Base-by-base conservation (phyloP, 2,113 vertebrate genomes). In the Xenopus laevis region DNA sequence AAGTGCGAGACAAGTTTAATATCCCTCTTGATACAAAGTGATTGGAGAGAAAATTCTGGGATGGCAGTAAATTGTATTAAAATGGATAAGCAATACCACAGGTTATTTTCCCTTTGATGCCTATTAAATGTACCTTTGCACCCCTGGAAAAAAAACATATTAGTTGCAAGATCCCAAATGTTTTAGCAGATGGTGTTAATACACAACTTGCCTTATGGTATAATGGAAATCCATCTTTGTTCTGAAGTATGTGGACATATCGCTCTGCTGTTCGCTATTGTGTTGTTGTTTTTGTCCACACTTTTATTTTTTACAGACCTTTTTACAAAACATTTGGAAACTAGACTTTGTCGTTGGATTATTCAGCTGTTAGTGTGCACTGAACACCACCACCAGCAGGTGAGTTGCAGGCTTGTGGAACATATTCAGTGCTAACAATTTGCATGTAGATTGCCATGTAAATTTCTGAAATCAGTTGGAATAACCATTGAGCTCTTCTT, bases 51-150 rank as follows among this genome's bases (percentile, higher is more conserved):
- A 77, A 70, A 77, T 57, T 13, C 67, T 70, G 55, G 50, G 66
- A 57, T 70, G 74, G 74, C 59, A 57, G 74, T 77, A 77, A 77
- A 77, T 64, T 63, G 74, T 64, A 60, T 68, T 77, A 64, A 77
- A 77, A 66, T 77, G 60, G 74, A 70, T 40, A 47, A 77, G 67
- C 70, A 70, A 70, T 70, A 40, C 27, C 47, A 65, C n/a, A 58
- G 30, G 69, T 77, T 77, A 77, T 77, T 68, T 77, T 64, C 59
- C 74, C 74, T 77, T 77, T 77, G 74, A 70, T 70, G 74, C 66
- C 74, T 64, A 77, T 70, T 77, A 77, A 77, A 77, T 50, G 21
- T 63, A 77, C 50, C 47, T 77, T 77, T 77, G 69, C 74, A 64
- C 74, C 74, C 61, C 45, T 61, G 66, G 46, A 63, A 64, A 17